A percentile compares a stretch with the other conserved stretches of the same genome.
These are phyloP conservation scores for Cancer borealis DNA, from an alignment of 2,888 invertebrate genomes.

Conservation along the genomic window DNA sequence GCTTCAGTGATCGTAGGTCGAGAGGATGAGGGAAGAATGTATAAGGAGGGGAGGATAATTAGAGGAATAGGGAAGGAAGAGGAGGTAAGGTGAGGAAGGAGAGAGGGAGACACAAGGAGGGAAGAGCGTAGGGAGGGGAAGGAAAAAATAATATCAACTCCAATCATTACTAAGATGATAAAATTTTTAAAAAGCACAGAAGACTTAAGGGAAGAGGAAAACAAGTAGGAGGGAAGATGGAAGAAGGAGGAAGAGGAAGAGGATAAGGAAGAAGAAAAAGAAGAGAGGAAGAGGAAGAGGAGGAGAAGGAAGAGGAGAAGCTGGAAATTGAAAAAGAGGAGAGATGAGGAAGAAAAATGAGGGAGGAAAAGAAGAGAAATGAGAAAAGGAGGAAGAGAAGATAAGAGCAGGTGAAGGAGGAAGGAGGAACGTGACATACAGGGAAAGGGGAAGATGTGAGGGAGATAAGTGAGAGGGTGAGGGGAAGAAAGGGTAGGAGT, in stretches of 20 bases:
- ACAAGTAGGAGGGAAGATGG: no score
- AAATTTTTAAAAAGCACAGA: neutral
- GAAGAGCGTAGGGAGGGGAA: no score
- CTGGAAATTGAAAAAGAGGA: neutral
- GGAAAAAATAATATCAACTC: no score
- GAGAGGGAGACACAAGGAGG: no score
- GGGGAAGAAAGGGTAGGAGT: neutral
- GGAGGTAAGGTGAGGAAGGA: neutral
- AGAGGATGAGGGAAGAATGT: neutral
- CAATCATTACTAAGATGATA: no score
- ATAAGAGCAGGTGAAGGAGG: neutral
- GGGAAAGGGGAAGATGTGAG: neutral
- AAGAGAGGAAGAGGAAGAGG: neutral
- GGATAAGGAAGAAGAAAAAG: neutral
- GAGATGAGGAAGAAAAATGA: no score
- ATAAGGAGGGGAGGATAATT: no score
- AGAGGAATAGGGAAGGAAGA: neutral
- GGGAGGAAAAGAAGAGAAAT: neutral
- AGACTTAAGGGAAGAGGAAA: neutral
- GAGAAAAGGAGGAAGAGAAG: neutral
- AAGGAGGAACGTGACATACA: neutral
- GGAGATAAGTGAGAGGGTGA: neutral
- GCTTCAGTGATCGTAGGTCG: no score
- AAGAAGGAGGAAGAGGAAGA: conserved; percentile 31
- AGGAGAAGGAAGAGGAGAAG: neutral